Conservation (phyloP, 2,888 invertebrate genomes). For the Psylliodes chrysocephalus region DNA sequence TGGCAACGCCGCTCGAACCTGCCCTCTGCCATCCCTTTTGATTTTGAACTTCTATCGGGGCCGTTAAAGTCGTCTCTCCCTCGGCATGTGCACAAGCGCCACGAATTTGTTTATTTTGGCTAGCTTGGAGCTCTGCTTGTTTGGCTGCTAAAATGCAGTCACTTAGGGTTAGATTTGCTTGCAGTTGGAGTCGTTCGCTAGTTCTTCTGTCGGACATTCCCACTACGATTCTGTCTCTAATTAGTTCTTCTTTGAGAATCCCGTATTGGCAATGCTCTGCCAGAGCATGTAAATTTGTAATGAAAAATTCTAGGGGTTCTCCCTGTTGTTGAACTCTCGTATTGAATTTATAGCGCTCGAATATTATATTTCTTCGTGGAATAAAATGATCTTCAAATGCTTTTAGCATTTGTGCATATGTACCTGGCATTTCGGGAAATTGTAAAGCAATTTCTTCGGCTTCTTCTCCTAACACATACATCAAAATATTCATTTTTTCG, state of each 20-base stretch:
- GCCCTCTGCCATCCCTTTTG: no score
- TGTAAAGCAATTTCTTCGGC: not conserved
- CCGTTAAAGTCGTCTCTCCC: no score
- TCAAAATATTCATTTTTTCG: not conserved
- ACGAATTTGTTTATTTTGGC: constrained; percentile 9
- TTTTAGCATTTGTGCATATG: no score
- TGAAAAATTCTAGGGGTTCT: not conserved
- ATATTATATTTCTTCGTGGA: not conserved
- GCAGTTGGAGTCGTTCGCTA: constrained; percentile 43
- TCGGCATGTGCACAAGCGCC: not conserved
- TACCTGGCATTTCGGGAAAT: not conserved
- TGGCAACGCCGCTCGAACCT: no score
- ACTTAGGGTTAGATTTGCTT: constrained; percentile 14
- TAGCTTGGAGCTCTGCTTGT: constrained; percentile 34
- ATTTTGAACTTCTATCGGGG: no score
- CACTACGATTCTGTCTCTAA: constrained; percentile 49
- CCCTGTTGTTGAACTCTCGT: not conserved
- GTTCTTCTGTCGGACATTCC: constrained; percentile 42
- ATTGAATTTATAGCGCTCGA: no score
- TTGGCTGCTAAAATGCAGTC: constrained; percentile 26
- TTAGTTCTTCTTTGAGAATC: not conserved
- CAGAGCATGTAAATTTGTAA: no score
- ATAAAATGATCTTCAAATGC: not conserved
- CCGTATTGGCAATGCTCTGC: not conserved
- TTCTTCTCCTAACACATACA: not conserved